A percentile compares a stretch with the other conserved stretches of the same genome.
Evolutionary conservation across 2,797 vertebrate genomes (phyloP).

Genomic region (Acrossocheilus wenchowensis): DNA sequence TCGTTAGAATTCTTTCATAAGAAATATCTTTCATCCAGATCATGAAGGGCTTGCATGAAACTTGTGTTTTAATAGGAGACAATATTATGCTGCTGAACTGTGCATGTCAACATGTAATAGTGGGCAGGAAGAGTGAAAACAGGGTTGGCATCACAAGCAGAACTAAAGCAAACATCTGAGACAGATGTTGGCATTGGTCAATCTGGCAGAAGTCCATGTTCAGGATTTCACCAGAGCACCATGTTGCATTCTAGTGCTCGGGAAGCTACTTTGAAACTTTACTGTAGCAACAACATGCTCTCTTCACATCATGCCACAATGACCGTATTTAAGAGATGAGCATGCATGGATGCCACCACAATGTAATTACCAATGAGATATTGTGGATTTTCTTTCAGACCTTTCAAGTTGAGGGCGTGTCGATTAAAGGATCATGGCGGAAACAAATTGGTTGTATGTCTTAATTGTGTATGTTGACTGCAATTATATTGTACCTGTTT

Average conservation of each 20-base stretch:
- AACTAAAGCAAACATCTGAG: slow-evolving; percentile 5
- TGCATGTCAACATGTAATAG: not conserved
- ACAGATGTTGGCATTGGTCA: not conserved
- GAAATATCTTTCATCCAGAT: not conserved
- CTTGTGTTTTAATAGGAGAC: not conserved
- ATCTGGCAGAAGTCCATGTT: not conserved
- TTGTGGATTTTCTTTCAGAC: not conserved
- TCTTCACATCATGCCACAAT: not conserved
- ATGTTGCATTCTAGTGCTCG: not conserved
- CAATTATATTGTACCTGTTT: not conserved
- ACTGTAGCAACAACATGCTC: not conserved
- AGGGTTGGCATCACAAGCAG: not conserved
- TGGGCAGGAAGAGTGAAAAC: not conserved
- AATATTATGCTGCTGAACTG: not conserved
- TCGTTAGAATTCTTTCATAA: not conserved
- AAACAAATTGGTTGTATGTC: slow-evolving; percentile 12
- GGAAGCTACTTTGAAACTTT: not conserved
- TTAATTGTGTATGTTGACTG: slow-evolving; percentile 2
- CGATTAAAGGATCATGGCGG: not conserved
- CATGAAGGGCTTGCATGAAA: not conserved
- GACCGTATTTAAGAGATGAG: not conserved
- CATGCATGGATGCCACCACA: slow-evolving; percentile 7
- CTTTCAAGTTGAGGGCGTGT: not conserved
- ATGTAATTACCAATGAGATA: not conserved
- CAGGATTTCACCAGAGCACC: not conserved